These are phyloP conservation scores for Rhea americana DNA, from an alignment of 2,113 vertebrate species.

Conservation along the genomic window DNA sequence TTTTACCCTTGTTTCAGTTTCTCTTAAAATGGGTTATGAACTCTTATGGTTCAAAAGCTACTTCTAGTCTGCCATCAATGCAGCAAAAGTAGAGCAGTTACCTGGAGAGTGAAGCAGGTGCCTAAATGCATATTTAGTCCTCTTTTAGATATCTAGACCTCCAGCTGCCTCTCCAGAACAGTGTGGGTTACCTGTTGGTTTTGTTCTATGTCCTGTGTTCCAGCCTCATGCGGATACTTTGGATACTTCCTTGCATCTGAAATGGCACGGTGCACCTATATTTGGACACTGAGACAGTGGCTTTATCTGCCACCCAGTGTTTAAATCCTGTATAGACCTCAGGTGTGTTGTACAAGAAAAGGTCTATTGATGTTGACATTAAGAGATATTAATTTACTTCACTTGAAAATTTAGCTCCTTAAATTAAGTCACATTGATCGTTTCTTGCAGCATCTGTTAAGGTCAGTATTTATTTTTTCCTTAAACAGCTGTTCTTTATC, in stretches of 20 bases:
- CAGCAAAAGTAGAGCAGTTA: background rate
- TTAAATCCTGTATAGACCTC: background rate
- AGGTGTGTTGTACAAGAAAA: background rate
- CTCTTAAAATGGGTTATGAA: background rate
- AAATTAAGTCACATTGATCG: background rate
- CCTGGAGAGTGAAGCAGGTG: background rate
- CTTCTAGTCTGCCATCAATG: background rate
- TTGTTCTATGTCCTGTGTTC: background rate
- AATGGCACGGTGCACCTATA: background rate
- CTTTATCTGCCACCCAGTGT: background rate
- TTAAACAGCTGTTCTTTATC: background rate
- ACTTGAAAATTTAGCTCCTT: background rate
- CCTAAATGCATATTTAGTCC: background rate
- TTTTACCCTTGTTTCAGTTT: background rate
- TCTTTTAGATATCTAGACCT: background rate
- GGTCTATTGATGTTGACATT: background rate
- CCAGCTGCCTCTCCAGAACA: background rate
- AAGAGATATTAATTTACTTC: background rate
- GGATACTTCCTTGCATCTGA: background rate
- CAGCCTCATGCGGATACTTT: accelerated
- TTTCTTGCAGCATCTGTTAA: background rate
- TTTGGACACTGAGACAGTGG: background rate
- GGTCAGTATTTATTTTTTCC: accelerated
- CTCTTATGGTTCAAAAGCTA: background rate
- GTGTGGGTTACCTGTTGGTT: background rate